Percentiles rank a stretch among this genome's conserved stretches.
phyloP scores from a whole-genome alignment of 2,888 invertebrate species.

The Lasius fuliginosus region DNA sequence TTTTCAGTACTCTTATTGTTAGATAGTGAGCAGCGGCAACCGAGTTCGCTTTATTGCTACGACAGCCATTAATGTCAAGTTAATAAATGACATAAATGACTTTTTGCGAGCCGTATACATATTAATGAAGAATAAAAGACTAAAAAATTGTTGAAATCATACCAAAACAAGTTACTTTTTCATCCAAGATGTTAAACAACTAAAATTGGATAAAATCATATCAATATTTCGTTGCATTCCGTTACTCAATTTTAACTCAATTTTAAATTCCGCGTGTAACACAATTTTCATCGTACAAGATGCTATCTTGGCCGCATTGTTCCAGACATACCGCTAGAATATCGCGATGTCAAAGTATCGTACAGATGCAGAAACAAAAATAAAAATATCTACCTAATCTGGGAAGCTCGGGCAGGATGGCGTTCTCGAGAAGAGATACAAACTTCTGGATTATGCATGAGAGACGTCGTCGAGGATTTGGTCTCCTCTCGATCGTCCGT shows the following conservation, averaged over 20 bases:
- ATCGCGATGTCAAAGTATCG: conserved; percentile 2
- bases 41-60: neutral
- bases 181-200: neutral
- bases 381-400: conserved; percentile 35
- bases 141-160: neutral
- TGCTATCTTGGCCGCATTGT: conserved; percentile 15
- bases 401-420: neutral
- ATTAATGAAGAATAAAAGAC: neutral
- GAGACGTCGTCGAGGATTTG: conserved; percentile 59
- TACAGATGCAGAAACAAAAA: conserved; percentile 6
- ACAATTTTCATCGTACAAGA: neutral
- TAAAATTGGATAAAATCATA: neutral
- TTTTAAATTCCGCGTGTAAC: conserved; percentile 4
- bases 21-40: neutral
- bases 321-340: conserved; percentile 3
- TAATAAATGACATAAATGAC: neutral
- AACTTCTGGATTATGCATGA: conserved; percentile 78
- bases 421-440: conserved; percentile 66
- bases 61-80: conserved; percentile 1
- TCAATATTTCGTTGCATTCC: neutral
- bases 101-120: neutral
- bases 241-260: neutral
- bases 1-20: conserved; percentile 10
- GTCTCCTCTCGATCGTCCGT: conserved; percentile 60
- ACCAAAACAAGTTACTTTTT: neutral